Evolutionary conservation across 2,797 vertebrate species (phyloP).

Genomic region (Peromyscus eremicus): DNA sequence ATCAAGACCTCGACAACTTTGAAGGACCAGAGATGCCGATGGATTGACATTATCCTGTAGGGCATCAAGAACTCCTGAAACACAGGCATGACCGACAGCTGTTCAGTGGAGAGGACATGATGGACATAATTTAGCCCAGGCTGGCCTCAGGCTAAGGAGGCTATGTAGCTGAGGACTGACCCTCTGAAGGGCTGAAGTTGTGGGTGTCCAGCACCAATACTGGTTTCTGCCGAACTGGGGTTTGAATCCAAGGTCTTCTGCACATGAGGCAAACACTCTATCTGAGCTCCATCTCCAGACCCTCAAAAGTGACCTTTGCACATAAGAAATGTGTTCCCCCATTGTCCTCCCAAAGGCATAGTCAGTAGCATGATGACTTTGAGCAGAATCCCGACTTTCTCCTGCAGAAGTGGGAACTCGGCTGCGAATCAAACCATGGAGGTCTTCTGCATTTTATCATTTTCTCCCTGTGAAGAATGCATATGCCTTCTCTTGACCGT

Average conservation of each 20-base stretch:
- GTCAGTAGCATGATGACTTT: neutral
- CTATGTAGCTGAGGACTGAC: too few species aligned
- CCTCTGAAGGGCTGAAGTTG: neutral
- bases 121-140: neutral
- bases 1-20: neutral
- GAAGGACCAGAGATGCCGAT: too few species aligned
- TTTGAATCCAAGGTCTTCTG: neutral
- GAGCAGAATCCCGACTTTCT: neutral
- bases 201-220: neutral
- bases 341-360: neutral
- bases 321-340: neutral
- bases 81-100: neutral
- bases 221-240: neutral
- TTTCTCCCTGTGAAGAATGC: slow-evolving; percentile 33
- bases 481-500: slow-evolving; percentile 32
- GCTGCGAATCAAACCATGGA: neutral
- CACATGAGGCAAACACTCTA: neutral
- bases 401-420: neutral
- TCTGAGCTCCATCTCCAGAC: neutral
- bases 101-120: neutral
- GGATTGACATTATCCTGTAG: neutral
- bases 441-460: slow-evolving; percentile 5
- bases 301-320: neutral
- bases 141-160: neutral
- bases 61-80: neutral